These are phyloP conservation scores for Acrocephalus arundinaceus DNA, from an alignment of 2,113 vertebrate species.

Conservation along the genomic window DNA sequence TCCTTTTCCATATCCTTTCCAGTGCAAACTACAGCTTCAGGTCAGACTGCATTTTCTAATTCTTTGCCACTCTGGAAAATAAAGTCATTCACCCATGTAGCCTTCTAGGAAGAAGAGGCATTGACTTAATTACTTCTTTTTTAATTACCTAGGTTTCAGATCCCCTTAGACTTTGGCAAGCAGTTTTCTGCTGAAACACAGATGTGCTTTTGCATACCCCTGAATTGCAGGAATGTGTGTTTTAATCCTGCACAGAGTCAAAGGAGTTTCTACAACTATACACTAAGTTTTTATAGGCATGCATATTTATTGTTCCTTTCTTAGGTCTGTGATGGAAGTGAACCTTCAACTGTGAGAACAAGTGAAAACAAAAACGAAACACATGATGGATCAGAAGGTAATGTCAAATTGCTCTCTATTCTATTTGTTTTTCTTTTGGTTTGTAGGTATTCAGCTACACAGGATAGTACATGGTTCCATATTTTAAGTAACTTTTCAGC, in stretches of 20 bases:
- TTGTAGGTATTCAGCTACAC: background rate
- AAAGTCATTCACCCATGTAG: background rate
- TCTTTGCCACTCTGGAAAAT: background rate
- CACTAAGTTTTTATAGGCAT: background rate
- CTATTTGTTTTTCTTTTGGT: background rate
- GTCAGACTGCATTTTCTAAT: background rate
- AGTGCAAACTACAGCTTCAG: background rate
- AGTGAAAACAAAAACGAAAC: slow-evolving; percentile 73
- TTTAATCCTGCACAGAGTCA: background rate
- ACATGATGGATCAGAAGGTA: slow-evolving; percentile 78
- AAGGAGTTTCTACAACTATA: background rate
- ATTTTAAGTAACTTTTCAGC: background rate
- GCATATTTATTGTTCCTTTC: slow-evolving; percentile 45
- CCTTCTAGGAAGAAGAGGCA: background rate
- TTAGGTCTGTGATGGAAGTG: slow-evolving; percentile 72
- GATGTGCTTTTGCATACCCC: background rate
- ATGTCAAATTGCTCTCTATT: background rate
- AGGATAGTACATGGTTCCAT: background rate
- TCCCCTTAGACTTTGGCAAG: background rate
- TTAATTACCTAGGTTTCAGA: background rate
- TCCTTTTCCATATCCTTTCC: background rate
- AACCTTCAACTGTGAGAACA: slow-evolving; percentile 65
- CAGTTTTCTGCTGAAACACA: background rate
- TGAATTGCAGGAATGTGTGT: background rate
- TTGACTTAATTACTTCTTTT: background rate